phyloP scores from a whole-genome alignment of 2,888 invertebrate species.

The Drosophila histrio region DNA sequence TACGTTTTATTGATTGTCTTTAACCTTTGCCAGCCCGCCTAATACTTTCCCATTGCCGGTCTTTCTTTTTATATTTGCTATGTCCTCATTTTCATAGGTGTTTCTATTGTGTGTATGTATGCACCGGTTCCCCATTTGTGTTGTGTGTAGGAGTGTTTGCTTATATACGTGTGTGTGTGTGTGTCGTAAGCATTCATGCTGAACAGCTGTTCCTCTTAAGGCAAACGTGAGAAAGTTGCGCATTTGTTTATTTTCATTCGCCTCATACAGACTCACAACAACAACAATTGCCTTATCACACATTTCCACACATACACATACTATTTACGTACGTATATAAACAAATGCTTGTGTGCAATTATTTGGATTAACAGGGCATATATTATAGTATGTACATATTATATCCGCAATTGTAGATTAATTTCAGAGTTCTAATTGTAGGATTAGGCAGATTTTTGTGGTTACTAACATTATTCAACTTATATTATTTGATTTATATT shows the following conservation, averaged over 20 bases:
- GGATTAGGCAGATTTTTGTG: not conserved
- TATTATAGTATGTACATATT: not conserved
- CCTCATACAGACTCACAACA: constrained; percentile 6
- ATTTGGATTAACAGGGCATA: constrained; percentile 10
- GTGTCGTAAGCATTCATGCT: constrained; percentile 43
- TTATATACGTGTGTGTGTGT: constrained; percentile 1
- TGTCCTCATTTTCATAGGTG: constrained; percentile 20
- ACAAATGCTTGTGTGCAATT: not conserved
- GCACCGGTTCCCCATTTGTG: constrained; percentile 20
- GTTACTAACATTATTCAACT: too few relatives aligned
- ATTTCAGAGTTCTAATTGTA: not conserved
- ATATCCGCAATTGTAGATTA: not conserved
- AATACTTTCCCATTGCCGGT: constrained; percentile 34
- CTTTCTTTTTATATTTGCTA: constrained; percentile 42
- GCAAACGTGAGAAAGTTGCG: constrained; percentile 55
- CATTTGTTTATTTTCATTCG: constrained; percentile 51
- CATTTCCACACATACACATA: not conserved
- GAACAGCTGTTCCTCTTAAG: constrained; percentile 66
- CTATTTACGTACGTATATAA: not conserved
- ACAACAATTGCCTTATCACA: constrained; percentile 17
- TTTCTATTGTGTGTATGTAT: constrained; percentile 9
- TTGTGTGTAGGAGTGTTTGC: constrained; percentile 1
- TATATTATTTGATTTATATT: not conserved
- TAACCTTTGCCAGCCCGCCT: constrained; percentile 40
- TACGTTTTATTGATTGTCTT: constrained; percentile 56